phyloP scores from a whole-genome alignment of 2,888 invertebrate genomes.

The Lycia hirtaria region DNA sequence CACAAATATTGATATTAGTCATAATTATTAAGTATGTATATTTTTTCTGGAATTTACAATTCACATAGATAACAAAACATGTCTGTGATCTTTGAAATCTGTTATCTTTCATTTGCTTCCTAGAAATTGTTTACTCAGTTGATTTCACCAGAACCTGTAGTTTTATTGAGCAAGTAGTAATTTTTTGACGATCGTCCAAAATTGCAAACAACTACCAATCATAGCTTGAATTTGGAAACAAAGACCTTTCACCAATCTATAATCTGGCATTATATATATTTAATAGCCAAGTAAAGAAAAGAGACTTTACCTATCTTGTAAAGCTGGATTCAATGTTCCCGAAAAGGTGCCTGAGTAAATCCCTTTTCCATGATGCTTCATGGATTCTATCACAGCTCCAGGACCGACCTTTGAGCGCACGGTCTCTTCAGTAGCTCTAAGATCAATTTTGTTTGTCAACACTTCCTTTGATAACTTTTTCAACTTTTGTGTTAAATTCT shows the following conservation, averaged over 20 bases:
- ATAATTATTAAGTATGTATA: too few species aligned
- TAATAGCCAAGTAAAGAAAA: too few species aligned
- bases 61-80: constrained; percentile 24
- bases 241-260: too few species aligned
- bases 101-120: constrained; percentile 25
- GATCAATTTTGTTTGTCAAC: constrained; percentile 88
- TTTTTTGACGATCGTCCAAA: too few species aligned
- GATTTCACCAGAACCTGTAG: constrained; percentile 7
- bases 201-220: too few species aligned
- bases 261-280: too few species aligned
- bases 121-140: constrained; percentile 17
- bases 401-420: constrained; percentile 78
- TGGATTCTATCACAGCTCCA: constrained; percentile 95
- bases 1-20: constrained; percentile 17
- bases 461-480: constrained; percentile 96
- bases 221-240: too few species aligned
- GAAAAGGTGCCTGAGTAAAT: constrained; percentile 98
- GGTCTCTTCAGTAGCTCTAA: constrained; percentile 77
- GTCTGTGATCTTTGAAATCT: constrained; percentile 17
- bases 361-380: constrained; percentile 97
- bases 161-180: not conserved
- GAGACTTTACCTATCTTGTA: constrained; percentile 94
- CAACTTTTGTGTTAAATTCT: constrained; percentile 95
- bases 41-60: constrained; percentile 5
- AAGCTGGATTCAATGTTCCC: constrained; percentile 96